Evolutionary conservation across 2,113 vertebrate species (phyloP).

Genomic region (Cynoglossus semilaevis): DNA sequence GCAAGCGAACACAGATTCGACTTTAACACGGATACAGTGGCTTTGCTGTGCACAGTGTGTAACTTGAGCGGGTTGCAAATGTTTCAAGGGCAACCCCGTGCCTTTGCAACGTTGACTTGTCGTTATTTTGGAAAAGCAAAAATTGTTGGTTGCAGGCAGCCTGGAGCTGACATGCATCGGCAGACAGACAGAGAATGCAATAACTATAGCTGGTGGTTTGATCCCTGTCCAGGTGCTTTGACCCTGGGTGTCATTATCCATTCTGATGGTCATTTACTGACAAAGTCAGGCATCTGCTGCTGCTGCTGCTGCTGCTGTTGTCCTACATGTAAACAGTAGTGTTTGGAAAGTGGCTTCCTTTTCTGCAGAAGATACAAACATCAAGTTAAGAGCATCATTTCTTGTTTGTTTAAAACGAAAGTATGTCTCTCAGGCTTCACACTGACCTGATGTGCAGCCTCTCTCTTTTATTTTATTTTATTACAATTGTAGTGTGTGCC

Average conservation of each 20-base stretch:
- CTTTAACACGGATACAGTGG: background rate
- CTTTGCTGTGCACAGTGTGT: background rate
- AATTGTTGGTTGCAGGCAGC: constrained; percentile 15
- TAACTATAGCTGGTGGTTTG: too few species aligned
- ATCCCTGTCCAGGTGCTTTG: background rate
- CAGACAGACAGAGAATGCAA: constrained; percentile 24
- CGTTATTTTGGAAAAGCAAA: constrained; percentile 7
- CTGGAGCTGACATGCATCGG: constrained; percentile 22
- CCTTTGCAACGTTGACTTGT: constrained; percentile 26
- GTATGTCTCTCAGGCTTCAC: background rate
- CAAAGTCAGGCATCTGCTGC: too few species aligned
- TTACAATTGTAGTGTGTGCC: too few species aligned
- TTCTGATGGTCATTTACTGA: background rate
- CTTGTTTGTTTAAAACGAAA: too few species aligned
- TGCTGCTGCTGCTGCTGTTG: background rate
- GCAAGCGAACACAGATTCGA: background rate
- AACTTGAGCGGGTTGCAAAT: constrained; percentile 1
- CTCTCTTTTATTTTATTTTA: too few species aligned
- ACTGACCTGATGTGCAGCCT: background rate
- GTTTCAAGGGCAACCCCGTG: constrained; percentile 46
- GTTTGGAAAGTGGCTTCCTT: background rate
- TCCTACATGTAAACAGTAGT: background rate
- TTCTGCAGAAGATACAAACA: background rate
- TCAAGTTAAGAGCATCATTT: background rate
- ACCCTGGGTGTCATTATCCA: background rate